A percentile compares a stretch with the other conserved stretches of the same genome.
Conservation (phyloP, 2,888 invertebrate genomes). For the Drosophila hamatofila region DNA sequence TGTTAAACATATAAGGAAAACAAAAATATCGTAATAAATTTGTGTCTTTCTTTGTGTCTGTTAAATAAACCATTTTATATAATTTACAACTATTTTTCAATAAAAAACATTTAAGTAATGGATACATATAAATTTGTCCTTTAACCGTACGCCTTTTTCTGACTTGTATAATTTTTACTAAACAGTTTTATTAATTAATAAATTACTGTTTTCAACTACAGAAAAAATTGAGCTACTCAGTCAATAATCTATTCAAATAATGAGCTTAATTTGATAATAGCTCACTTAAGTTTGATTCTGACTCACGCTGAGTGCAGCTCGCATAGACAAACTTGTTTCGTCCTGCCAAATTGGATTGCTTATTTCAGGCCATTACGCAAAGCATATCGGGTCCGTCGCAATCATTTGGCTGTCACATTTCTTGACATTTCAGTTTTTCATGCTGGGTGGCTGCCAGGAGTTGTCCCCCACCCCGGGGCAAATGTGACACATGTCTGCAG, state of each 20-base stretch:
- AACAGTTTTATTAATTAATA: background rate
- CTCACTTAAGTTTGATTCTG: background rate
- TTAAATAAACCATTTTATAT: no score
- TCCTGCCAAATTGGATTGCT: conserved; percentile 32
- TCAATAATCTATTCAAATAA: background rate
- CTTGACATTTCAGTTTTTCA: conserved; percentile 78
- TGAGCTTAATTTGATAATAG: conserved; percentile 10
- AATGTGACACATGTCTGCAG: conserved; percentile 37
- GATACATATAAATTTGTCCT: no score
- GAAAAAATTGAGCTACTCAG: background rate
- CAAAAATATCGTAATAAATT: no score
- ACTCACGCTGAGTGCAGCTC: background rate
- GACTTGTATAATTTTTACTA: background rate
- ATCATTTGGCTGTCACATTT: conserved; percentile 80
- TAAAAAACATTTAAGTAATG: no score
- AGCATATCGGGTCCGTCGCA: conserved; percentile 61
- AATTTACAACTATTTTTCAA: no score
- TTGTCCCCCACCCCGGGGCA: background rate
- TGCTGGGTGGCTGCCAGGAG: conserved; percentile 11
- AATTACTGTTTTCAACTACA: background rate
- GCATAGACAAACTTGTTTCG: background rate
- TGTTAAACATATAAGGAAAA: background rate
- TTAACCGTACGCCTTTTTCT: background rate
- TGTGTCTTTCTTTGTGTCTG: no score
- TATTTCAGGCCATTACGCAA: conserved; percentile 17